Percentiles rank a stretch among this genome's conserved stretches.
Conservation (phyloP, 1,140 invertebrate species). For the Plectus sambesii region DNA sequence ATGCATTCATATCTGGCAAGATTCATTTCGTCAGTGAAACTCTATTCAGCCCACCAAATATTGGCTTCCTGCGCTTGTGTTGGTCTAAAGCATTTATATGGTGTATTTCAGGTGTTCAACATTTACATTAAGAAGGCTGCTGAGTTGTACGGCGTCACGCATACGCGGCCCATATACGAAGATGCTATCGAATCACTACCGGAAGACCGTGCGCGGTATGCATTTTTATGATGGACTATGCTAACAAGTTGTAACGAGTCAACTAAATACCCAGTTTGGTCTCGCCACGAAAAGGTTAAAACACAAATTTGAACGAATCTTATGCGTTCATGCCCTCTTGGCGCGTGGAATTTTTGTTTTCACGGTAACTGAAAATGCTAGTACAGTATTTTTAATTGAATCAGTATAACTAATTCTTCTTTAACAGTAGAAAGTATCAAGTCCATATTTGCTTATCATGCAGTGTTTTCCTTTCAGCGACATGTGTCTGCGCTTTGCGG, state of each 20-base stretch:
- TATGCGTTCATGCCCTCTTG: no score
- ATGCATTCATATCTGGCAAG: neutral
- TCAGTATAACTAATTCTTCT: neutral
- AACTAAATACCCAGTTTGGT: neutral
- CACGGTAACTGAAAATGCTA: no score
- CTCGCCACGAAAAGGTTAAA: no score
- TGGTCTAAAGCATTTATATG: conserved; percentile 10
- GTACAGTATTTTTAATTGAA: no score
- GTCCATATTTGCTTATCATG: neutral
- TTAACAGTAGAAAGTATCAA: neutral
- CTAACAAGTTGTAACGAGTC: no score
- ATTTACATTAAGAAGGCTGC: conserved; percentile 97
- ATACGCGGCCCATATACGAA: conserved; percentile 91
- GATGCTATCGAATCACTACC: conserved; percentile 86
- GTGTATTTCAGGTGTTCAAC: conserved; percentile 70
- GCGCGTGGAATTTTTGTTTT: no score
- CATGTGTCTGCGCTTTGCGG: conserved; percentile 91
- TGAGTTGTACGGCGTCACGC: conserved; percentile 89
- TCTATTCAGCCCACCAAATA: no score
- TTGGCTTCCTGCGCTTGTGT: no score
- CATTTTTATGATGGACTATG: no score
- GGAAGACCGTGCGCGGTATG: conserved; percentile 65
- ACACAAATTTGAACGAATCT: no score
- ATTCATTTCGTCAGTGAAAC: neutral
- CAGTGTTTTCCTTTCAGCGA: conserved; percentile 55